phyloP scores from a whole-genome alignment of 2,888 invertebrate species.

The Ennomos erosarius region DNA sequence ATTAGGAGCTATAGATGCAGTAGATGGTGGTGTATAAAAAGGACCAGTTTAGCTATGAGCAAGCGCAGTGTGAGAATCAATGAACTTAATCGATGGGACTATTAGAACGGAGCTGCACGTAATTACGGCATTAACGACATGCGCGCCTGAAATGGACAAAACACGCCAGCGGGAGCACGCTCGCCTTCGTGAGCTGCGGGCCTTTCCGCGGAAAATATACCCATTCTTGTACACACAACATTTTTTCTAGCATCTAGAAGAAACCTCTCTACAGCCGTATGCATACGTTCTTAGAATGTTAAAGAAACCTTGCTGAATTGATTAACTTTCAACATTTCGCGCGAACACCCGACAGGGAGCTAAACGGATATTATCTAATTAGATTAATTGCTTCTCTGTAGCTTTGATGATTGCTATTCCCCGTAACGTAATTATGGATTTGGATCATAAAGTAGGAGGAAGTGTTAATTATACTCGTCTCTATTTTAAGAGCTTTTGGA shows the following conservation, averaged over 20 bases:
- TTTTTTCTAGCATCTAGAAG: slow-evolving; percentile 43
- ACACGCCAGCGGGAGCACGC: slow-evolving; percentile 54
- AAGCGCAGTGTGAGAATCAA: slow-evolving; percentile 42
- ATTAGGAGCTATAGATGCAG: slow-evolving; percentile 10
- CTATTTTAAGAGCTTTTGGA: slow-evolving; percentile 14
- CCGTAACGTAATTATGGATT: slow-evolving; percentile 29
- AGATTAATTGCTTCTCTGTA: slow-evolving; percentile 30
- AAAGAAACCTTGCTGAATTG: slow-evolving; percentile 52
- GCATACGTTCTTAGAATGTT: slow-evolving; percentile 55
- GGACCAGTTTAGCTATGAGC: not conserved
- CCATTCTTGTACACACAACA: slow-evolving; percentile 51
- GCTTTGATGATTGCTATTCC: slow-evolving; percentile 33
- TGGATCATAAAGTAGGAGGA: slow-evolving; percentile 27
- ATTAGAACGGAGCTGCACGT: slow-evolving; percentile 56
- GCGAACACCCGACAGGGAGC: slow-evolving; percentile 39
- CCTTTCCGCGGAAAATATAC: slow-evolving; percentile 60
- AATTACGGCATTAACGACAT: slow-evolving; percentile 68
- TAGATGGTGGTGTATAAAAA: slow-evolving; percentile 1
- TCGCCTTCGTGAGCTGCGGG: slow-evolving; percentile 44
- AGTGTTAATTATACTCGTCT: slow-evolving; percentile 20
- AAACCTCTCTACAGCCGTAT: slow-evolving; percentile 41
- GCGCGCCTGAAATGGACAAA: slow-evolving; percentile 68
- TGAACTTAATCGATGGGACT: slow-evolving; percentile 55
- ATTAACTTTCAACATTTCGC: slow-evolving; percentile 52
- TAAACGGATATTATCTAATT: slow-evolving; percentile 37